Evolutionary conservation across 1,140 invertebrate genomes (phyloP).

Genomic region (Calliopsis andreniformis): DNA sequence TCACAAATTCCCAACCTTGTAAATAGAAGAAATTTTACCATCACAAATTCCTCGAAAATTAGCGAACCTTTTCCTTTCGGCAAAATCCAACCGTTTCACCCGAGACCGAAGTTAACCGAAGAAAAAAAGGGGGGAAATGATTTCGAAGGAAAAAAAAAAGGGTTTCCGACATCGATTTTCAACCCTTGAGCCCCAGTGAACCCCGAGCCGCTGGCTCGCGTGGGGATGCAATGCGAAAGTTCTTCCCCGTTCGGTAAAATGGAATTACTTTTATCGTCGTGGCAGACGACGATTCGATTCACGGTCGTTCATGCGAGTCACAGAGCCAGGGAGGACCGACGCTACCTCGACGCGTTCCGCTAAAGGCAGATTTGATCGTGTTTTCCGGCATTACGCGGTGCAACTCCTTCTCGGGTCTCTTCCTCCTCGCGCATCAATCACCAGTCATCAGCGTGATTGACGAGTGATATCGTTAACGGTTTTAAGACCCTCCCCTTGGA

Average conservation of each 20-base stretch:
- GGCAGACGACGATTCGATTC: constrained; percentile 70
- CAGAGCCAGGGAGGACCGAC: constrained; percentile 47
- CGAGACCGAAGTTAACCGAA: no score
- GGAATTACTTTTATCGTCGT: constrained; percentile 63
- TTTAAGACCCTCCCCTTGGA: constrained; percentile 61
- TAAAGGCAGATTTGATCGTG: constrained; percentile 68
- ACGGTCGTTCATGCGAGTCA: constrained; percentile 68
- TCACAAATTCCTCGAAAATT: no score
- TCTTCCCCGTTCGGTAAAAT: constrained; percentile 46
- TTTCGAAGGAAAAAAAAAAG: neutral
- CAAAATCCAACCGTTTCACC: no score
- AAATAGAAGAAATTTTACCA: no score
- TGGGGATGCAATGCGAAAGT: constrained; percentile 38
- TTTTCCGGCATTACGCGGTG: constrained; percentile 72
- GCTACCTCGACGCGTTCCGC: constrained; percentile 48
- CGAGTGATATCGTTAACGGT: constrained; percentile 79
- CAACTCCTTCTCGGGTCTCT: constrained; percentile 63
- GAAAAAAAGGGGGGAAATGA: no score
- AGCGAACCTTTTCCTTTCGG: no score
- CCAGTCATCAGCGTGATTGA: constrained; percentile 77
- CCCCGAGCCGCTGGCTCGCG: constrained; percentile 25
- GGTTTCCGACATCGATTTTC: constrained; percentile 19
- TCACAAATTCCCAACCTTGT: no score
- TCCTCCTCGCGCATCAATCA: constrained; percentile 63
- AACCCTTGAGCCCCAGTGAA: constrained; percentile 1